Conservation (phyloP, 2,888 invertebrate genomes). For the Leptarthrus brevirostris region DNA sequence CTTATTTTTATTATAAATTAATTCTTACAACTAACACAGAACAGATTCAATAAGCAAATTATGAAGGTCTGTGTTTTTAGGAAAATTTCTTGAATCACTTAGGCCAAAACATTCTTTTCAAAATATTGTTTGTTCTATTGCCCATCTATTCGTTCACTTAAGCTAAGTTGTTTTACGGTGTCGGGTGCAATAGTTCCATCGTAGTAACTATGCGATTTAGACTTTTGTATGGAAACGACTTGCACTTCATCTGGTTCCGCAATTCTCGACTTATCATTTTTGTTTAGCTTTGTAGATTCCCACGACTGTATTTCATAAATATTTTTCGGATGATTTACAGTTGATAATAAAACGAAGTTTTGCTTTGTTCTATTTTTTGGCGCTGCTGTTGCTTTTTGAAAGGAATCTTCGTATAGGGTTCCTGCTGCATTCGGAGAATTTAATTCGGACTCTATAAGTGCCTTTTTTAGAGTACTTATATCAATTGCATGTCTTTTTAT, state of each 20-base stretch:
- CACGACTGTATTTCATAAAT: not conserved
- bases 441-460: slow-evolving; percentile 58
- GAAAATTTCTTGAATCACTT: too few species aligned
- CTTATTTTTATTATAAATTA: too few species aligned
- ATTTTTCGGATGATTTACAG: not conserved
- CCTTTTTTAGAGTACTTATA: slow-evolving; percentile 47
- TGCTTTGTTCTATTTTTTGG: not conserved
- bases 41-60: not conserved
- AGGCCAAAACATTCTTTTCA: too few species aligned
- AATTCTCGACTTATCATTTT: not conserved
- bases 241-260: slow-evolving; percentile 55
- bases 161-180: not conserved
- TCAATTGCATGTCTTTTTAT: not conserved
- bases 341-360: not conserved
- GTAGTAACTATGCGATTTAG: slow-evolving; percentile 66
- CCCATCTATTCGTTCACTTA: too few species aligned
- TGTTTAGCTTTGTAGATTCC: slow-evolving; percentile 1
- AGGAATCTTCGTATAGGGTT: too few species aligned
- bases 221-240: slow-evolving; percentile 64
- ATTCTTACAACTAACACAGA: too few species aligned
- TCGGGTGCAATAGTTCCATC: slow-evolving; percentile 62
- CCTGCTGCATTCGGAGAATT: slow-evolving; percentile 36
- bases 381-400: too few species aligned
- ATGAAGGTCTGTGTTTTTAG: not conserved
- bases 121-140: too few species aligned